Evolutionary conservation across 2,797 vertebrate genomes (phyloP).

Genomic region (Picus viridis): DNA sequence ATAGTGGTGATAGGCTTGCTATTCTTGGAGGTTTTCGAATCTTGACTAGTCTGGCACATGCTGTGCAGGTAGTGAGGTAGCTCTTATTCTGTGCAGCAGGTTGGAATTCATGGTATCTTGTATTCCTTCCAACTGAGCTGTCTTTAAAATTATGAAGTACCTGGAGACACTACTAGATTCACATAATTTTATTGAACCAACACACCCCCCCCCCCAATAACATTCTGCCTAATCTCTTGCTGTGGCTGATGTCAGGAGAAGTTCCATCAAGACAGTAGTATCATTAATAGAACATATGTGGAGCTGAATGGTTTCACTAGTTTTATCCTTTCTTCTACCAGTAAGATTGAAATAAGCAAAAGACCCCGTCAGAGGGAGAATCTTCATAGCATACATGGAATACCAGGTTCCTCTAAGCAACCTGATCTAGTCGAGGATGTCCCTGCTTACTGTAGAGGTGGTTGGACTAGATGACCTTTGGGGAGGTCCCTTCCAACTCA

Average conservation of each 20-base stretch:
- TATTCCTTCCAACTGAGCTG: not conserved
- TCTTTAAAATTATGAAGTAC: not conserved
- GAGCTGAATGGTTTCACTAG: not conserved
- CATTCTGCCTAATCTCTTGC: not conserved
- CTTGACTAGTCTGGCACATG: not conserved
- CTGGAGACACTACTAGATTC: not conserved
- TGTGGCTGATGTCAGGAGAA: not conserved
- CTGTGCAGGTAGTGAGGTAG: not conserved
- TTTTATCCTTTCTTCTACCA: not conserved
- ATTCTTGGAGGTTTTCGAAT: not conserved
- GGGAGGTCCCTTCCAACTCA: too few species aligned
- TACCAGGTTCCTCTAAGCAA: too few species aligned
- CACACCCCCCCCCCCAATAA: not conserved
- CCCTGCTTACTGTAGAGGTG: too few species aligned
- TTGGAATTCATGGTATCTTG: not conserved
- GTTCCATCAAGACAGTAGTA: not conserved
- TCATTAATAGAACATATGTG: not conserved
- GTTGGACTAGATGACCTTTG: too few species aligned
- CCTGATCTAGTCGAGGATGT: too few species aligned
- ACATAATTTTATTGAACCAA: not conserved
- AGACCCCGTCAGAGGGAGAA: not conserved
- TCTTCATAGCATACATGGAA: not conserved
- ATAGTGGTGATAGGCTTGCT: rapidly evolving
- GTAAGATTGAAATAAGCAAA: not conserved
- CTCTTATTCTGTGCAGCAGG: not conserved